Evolutionary conservation across 1,140 invertebrate species (phyloP), one percentile per base, ranked within the genome.

Genomic region (Hormaphis cornu): DNA sequence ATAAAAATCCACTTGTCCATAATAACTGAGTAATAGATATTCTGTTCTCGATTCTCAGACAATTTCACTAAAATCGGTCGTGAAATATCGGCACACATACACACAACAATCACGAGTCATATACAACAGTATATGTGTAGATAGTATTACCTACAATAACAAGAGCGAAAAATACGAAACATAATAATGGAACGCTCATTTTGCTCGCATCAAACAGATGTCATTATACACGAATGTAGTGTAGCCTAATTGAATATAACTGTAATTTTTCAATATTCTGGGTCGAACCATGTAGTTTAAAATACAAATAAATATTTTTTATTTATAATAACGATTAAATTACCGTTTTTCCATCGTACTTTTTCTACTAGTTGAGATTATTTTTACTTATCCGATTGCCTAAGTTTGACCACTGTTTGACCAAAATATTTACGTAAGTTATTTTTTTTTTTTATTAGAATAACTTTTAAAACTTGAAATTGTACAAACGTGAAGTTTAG

Each of bases 11-110:
- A 40, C 54, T 58, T 24, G 54, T 58, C 18, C 61, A n/a, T n/a
- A n/a, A n/a, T n/a, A n/a, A n/a, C n/a, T n/a, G n/a, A n/a, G 44
- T 50, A 48, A 66, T 66, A 48, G 61, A 66, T 66, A 66, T 66
- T 35, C 20, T 16, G 61, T 66, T 50, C 61, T 35, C 20, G 14
- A 44, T 66, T 50, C 61, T 66, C 61, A 66, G 24, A 61, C 61
- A 33, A 28, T 66, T 22, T 66, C 44, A 12, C 44, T 66, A 18
- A 48, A 66, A 66, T 66, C 35, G 61, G 44, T 48, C 61, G 61
- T 66, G 61, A 66, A 66, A 50, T 66, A 66, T 66, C 42, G 61
- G 42, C 61, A 48, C 26, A 48, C 61, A 48, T 44, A 30, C 14
- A 48, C 26, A 35, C 9, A 66, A 66, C 61, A 66, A 66, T 66